Conservation (phyloP, 1,140 invertebrate species). For the Caenorhabditis briggsae region DNA sequence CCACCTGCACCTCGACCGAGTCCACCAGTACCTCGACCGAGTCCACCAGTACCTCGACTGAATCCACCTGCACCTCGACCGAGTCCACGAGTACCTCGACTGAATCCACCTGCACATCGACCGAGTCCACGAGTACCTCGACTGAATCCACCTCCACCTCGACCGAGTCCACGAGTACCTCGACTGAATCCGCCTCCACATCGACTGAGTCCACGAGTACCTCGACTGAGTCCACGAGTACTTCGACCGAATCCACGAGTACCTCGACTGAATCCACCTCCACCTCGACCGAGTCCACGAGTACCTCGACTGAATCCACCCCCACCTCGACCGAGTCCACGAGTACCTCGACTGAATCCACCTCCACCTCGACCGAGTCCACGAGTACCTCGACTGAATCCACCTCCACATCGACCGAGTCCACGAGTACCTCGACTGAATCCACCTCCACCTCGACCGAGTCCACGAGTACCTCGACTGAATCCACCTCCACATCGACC, state of each 20-base stretch:
- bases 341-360: not conserved
- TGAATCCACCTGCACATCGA: too few relatives aligned
- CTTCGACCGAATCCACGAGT: not conserved
- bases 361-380: not conserved
- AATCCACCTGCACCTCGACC: not conserved
- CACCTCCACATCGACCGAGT: not conserved
- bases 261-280: not conserved
- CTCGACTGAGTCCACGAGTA: not conserved
- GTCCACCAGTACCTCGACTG: not conserved
- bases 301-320: not conserved
- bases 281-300: not conserved
- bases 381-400: not conserved
- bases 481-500: too few relatives aligned
- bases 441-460: too few relatives aligned
- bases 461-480: not conserved
- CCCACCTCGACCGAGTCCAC: not conserved
- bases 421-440: not conserved
- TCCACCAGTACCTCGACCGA: conserved; percentile 1
- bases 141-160: not conserved
- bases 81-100: not conserved
- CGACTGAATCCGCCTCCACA: not conserved
- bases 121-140: not conserved
- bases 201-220: not conserved
- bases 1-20: not conserved
- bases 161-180: not conserved